A percentile compares a stretch with the other conserved stretches of the same genome.
phyloP scores from a whole-genome alignment of 2,797 vertebrate genomes.

The Anguilla marmorata region DNA sequence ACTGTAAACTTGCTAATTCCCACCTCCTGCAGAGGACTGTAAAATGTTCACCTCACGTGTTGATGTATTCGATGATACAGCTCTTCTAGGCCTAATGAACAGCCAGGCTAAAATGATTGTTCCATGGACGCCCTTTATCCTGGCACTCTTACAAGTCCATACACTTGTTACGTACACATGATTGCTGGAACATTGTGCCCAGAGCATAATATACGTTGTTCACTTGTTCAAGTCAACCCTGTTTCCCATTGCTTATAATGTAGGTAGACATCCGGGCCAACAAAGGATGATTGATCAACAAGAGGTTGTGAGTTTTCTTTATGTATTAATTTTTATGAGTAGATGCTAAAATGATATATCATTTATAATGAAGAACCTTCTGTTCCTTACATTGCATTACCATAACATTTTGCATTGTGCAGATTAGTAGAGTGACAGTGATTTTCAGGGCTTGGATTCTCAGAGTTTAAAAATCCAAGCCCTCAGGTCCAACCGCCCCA shows the following conservation, averaged over 20 bases:
- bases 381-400: background rate
- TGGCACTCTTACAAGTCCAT: background rate
- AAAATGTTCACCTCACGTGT: background rate
- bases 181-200: background rate
- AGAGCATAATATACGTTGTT: background rate
- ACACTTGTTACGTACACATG: background rate
- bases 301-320: background rate
- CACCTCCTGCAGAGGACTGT: background rate
- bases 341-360: constrained; percentile 16
- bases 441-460: background rate
- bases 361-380: constrained; percentile 24
- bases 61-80: background rate
- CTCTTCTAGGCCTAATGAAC: background rate
- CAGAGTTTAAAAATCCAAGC: background rate
- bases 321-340: constrained; percentile 27
- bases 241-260: background rate
- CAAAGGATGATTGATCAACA: background rate
- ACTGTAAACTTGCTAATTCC: background rate
- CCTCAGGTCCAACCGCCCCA: background rate
- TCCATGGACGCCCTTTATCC: background rate
- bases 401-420: background rate
- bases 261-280: background rate
- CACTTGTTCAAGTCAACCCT: background rate
- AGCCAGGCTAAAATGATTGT: background rate
- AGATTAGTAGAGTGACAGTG: background rate